Evolutionary conservation across 1,140 invertebrate species (phyloP).

Genomic region (Microvelia longipes): DNA sequence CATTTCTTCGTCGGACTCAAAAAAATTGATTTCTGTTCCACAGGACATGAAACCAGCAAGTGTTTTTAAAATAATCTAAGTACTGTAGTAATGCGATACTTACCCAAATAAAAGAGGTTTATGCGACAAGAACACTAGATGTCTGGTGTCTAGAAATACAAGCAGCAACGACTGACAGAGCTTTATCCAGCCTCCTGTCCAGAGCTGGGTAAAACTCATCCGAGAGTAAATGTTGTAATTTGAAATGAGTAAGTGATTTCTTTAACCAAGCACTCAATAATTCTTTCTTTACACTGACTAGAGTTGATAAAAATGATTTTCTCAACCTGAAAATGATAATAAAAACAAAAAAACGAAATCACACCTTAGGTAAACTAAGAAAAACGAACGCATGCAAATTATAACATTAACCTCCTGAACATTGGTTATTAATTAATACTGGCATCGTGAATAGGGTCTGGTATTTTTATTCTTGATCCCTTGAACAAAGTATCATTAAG

Average conservation of each 20-base stretch:
- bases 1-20: too few relatives aligned
- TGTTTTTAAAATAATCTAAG: too few relatives aligned
- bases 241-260: constrained; percentile 33
- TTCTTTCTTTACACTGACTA: constrained; percentile 50
- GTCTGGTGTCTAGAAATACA: constrained; percentile 32
- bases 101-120: too few relatives aligned
- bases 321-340: constrained; percentile 46
- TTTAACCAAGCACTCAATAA: constrained; percentile 38
- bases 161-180: constrained; percentile 56
- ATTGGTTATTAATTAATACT: constrained; percentile 3
- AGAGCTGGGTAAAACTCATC: constrained; percentile 59
- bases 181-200: constrained; percentile 54
- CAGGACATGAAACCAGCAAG: too few relatives aligned
- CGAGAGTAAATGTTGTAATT: constrained; percentile 46
- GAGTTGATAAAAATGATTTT: constrained; percentile 46
- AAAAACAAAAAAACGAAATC: constrained; percentile 16
- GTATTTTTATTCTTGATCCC: constrained; percentile 7
- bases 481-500: too few relatives aligned
- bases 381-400: constrained; percentile 2
- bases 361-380: constrained; percentile 4
- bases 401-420: constrained; percentile 14
- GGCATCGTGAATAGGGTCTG: background rate
- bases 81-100: too few relatives aligned
- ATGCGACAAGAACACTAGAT: background rate
- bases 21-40: too few relatives aligned